Base-by-base conservation (phyloP, 2,113 vertebrate species). In the Loxodonta africana region DNA sequence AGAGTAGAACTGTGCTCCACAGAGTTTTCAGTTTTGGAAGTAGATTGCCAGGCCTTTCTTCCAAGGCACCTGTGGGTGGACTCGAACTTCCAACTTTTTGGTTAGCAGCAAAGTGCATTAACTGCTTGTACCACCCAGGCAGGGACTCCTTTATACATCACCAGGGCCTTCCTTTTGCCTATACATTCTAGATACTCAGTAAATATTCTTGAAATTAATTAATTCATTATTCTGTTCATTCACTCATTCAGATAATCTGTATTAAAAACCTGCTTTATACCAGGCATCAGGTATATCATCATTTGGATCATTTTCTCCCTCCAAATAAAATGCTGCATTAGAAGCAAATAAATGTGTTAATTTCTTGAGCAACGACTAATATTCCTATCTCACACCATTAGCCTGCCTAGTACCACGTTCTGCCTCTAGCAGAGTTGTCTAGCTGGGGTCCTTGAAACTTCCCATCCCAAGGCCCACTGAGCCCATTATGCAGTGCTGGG, bases 381-480 rank as follows among this genome's bases (percentile, higher is more conserved):
- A 57, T 71, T 91, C 30, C 41, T 88, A 20, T 63, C 46, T 84
- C 46, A 94, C 74, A 77, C 78, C 65, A 81, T 30, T 83, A 83
- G 44, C 95, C 69, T 96, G 51, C 57, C 80, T 46, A 63, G n/a
- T 51, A 73, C 63, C 57, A 28, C 1, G 44, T 0, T 53, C 37
- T 83, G 4, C 37, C n/a, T 30, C 23, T 65, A 94, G 17, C 41
- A 97, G 84, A 25, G 48, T 80, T 91, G 92, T 96, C 84, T 92
- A 74, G 37, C 94, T 96, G 91, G 89, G 78, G 74, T 94, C 98
- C 93, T 97, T 48, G 76, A 94, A 78, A 57, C 65, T 91, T 69
- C 67, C 89, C 88, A 94, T 53, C 84, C 92, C 51, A 76, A 97
- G 98, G 91, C 88, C 97, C 82, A 93, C 84, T 76, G 95, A 92